phyloP scores from a whole-genome alignment of 2,888 invertebrate species.

The Xestobium rufovillosum region DNA sequence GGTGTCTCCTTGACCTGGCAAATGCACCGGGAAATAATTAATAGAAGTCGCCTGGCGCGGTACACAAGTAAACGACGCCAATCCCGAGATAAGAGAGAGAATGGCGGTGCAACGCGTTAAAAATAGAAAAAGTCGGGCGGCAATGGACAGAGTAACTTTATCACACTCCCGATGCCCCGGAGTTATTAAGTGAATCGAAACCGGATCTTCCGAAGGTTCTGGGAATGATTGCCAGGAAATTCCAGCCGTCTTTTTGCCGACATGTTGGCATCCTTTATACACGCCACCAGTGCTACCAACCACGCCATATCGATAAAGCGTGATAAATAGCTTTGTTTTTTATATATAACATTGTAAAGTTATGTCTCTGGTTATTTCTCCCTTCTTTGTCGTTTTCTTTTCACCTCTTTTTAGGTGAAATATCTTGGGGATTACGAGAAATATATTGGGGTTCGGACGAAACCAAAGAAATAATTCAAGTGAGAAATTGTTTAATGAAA shows the following conservation, averaged over 20 bases:
- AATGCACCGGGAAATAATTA: no score
- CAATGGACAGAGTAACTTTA: constrained; percentile 21
- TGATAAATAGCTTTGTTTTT: constrained; percentile 32
- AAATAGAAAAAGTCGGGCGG: constrained; percentile 10
- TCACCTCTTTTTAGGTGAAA: constrained; percentile 10
- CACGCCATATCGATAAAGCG: constrained; percentile 30
- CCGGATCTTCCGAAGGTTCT: constrained; percentile 29
- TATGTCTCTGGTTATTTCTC: constrained; percentile 22
- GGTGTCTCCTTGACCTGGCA: no score
- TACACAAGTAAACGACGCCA: no score
- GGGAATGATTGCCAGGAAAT: constrained; percentile 35
- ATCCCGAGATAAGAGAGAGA: no score
- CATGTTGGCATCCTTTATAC: constrained; percentile 32
- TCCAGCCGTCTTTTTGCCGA: constrained; percentile 31
- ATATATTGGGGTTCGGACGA: constrained; percentile 3
- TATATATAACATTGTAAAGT: constrained; percentile 23
- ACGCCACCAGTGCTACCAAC: constrained; percentile 7
- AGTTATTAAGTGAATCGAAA: constrained; percentile 34
- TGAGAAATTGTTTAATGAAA: no score
- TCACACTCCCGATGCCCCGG: constrained; percentile 24
- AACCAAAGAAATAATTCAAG: no score
- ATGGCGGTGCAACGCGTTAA: neutral
- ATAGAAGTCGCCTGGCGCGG: no score
- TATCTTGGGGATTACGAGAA: neutral
- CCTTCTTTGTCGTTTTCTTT: constrained; percentile 20